phyloP scores from a whole-genome alignment of 1,140 invertebrate genomes.

The Trichonephila clavata region DNA sequence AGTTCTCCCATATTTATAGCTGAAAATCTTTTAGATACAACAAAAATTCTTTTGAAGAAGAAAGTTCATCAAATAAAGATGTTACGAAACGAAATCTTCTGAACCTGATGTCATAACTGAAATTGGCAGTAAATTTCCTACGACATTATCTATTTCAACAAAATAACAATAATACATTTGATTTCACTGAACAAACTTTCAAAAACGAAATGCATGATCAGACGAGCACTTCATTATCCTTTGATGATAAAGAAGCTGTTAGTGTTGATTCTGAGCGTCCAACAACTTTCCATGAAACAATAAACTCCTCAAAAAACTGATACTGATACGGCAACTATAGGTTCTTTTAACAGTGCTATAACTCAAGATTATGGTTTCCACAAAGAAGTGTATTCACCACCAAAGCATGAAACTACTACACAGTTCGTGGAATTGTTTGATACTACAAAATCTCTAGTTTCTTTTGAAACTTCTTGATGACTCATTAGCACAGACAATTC shows the following conservation, averaged over 20 bases:
- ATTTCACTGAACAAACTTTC: neutral
- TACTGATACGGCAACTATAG: neutral
- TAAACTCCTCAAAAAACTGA: neutral
- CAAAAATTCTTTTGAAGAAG: neutral
- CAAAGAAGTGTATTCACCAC: conserved; percentile 23
- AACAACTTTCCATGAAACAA: neutral
- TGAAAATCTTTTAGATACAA: conserved; percentile 14
- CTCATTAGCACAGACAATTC: neutral
- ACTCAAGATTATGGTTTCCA: conserved; percentile 59
- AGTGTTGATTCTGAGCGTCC: neutral
- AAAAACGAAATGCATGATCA: neutral
- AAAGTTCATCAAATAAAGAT: neutral
- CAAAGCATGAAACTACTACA: conserved; percentile 11
- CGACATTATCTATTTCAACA: neutral
- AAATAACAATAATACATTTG: neutral
- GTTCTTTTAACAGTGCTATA: neutral
- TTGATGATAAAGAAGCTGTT: neutral
- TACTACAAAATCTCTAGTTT: neutral
- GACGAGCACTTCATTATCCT: neutral
- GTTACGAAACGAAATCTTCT: neutral
- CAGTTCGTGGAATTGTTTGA: neutral
- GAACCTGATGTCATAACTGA: neutral
- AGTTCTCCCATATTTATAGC: neutral
- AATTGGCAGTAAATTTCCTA: neutral
- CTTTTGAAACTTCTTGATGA: neutral